phyloP scores from a whole-genome alignment of 1,140 invertebrate species.

The Conus ventricosus region DNA sequence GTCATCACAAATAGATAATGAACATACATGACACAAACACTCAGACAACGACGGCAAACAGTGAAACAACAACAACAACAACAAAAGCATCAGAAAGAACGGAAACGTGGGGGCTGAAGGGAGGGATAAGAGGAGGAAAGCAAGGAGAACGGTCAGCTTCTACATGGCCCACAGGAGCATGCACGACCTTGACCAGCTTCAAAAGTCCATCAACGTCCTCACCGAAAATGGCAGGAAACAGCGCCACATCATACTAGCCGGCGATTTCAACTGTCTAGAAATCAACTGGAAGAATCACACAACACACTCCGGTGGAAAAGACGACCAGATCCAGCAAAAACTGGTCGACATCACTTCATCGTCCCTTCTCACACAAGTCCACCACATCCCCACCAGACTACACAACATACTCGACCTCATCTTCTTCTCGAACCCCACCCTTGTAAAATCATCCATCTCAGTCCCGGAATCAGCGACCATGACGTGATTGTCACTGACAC shows the following conservation, averaged over 20 bases:
- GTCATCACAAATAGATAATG: no score
- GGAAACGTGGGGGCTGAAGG: no score
- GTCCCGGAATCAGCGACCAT: not conserved
- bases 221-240: not conserved
- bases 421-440: not conserved
- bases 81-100: no score
- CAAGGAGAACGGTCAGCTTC: not conserved
- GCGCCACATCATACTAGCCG: not conserved
- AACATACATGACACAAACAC: no score
- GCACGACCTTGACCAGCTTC: not conserved
- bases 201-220: not conserved
- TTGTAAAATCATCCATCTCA: slow-evolving; percentile 29
- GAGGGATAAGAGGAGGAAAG: no score
- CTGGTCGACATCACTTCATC: not conserved
- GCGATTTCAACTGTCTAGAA: no score
- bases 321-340: not conserved
- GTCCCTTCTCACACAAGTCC: not conserved
- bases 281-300: not conserved
- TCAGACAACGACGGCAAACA: no score
- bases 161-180: not conserved
- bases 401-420: slow-evolving; percentile 1
- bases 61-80: no score
- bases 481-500: no score
- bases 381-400: not conserved
- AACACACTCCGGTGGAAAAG: not conserved